Evolutionary conservation across 2,113 vertebrate genomes (phyloP).

Genomic region (Conger conger): DNA sequence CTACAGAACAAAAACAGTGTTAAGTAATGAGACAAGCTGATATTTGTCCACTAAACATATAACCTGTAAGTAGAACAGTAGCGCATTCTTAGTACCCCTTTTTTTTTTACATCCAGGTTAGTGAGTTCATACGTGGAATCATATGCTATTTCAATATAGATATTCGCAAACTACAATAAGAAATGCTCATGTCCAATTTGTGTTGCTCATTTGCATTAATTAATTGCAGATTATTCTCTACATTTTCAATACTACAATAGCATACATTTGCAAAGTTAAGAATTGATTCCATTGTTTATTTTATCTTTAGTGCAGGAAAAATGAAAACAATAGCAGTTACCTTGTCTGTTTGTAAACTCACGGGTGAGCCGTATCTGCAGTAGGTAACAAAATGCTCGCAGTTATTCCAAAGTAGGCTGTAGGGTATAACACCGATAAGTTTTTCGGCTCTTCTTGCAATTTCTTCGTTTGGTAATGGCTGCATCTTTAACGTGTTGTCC

Average conservation of each 20-base stretch:
- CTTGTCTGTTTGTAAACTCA: constrained; percentile 89
- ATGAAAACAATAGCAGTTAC: constrained; percentile 59
- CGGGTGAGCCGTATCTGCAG: constrained; percentile 81
- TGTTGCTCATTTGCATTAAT: neutral
- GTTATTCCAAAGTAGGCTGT: constrained; percentile 97
- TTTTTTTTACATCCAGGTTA: too few relatives aligned
- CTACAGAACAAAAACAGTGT: too few relatives aligned
- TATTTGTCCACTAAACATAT: too few relatives aligned
- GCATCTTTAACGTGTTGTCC: constrained; percentile 71
- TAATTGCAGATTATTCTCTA: neutral
- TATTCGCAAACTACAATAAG: too few relatives aligned
- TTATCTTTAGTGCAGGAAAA: neutral
- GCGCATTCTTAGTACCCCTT: too few relatives aligned
- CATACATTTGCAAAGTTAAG: neutral
- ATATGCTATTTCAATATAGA: too few relatives aligned
- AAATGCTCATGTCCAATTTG: neutral
- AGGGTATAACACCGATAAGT: constrained; percentile 77
- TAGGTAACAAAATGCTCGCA: constrained; percentile 95
- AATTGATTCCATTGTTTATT: too few relatives aligned
- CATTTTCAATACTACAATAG: too few relatives aligned
- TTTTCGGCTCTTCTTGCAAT: constrained; percentile 82
- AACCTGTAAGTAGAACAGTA: too few relatives aligned
- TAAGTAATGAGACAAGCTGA: too few relatives aligned
- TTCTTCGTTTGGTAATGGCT: constrained; percentile 77
- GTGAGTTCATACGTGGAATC: too few relatives aligned